Base-by-base conservation (phyloP, 2,113 vertebrate species). In the Ochotona princeps region DNA sequence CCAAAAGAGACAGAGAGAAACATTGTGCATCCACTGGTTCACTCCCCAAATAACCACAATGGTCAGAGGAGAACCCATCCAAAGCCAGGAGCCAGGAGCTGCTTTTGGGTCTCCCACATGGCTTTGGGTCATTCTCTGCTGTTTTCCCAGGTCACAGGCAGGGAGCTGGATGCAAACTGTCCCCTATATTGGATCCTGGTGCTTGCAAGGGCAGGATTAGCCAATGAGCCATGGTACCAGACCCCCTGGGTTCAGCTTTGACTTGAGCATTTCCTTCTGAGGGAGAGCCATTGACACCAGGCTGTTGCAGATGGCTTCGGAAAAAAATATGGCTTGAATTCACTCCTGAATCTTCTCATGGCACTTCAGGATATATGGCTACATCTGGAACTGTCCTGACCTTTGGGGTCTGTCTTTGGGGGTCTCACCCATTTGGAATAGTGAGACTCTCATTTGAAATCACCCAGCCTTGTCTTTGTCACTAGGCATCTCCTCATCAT, bases 361-460 rank as follows among this genome's bases (percentile, higher is more conserved):
- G 44, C n/a, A 35, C 7, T 66, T 28, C 5, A 21, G 26, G 51
- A 12, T 8, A 7, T 11, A 11, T 38, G 35, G 18, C 57, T 85
- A 0, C 0, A 20, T 23, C 32, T 72, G 9, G 1, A 18, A 0
- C 11, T 25, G 10, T 23, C 10, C 4, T 18, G 51, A 10, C 3
- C 66, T 88, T 30, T 30, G 51, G 54, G 10, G 44, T 20, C 60
- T 17, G 44, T 70, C 11, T 0, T 5, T 70, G 67, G 32, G 18
- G n/a, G 1, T 13, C 0, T n/a, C 18, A 7, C 0, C 61, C 1
- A 7, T 38, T 89, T 84, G 60, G 83, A 70, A 4, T 7, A 70
- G 18, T 14, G 4, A 28, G 38, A 12, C 17, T 82, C 51, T 86
- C 28, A 5, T 32, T 47, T 32, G n/a, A 54, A 38, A 30, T 73